Conservation (phyloP, 2,888 invertebrate genomes). For the Parascotia fuliginaria region DNA sequence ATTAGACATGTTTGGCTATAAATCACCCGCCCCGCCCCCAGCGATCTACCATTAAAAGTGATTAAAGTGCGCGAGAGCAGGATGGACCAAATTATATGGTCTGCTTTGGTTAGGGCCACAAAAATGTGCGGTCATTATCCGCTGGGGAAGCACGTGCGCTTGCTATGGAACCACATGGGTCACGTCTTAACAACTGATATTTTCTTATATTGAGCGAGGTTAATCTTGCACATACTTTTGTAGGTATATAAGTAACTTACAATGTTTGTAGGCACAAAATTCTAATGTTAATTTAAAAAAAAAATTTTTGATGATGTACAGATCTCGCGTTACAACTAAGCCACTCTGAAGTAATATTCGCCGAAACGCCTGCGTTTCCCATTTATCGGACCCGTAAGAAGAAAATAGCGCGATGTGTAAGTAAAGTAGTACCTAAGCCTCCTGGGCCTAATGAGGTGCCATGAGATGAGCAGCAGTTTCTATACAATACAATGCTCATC, state of each 20-base stretch:
- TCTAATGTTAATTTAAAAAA: too few species aligned
- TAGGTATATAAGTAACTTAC: background rate
- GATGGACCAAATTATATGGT: conserved; percentile 79
- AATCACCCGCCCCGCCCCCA: conserved; percentile 65
- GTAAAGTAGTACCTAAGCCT: too few species aligned
- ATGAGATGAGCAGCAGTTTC: too few species aligned
- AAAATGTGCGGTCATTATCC: conserved; percentile 71
- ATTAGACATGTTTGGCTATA: conserved; percentile 59
- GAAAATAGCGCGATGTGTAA: too few species aligned
- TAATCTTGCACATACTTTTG: background rate
- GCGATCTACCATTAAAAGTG: conserved; percentile 68
- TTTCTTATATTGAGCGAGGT: background rate
- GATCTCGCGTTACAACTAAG: too few species aligned
- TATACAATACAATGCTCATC: too few species aligned
- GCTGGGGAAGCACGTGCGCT: conserved; percentile 55
- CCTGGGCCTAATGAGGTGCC: too few species aligned
- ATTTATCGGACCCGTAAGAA: too few species aligned
- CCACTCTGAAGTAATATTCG: too few species aligned
- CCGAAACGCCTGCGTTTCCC: too few species aligned
- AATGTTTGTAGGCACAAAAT: too few species aligned
- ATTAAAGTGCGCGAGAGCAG: conserved; percentile 72
- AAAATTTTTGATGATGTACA: too few species aligned
- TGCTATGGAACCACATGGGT: conserved; percentile 21
- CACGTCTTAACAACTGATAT: conserved; percentile 4
- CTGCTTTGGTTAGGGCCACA: conserved; percentile 58